phyloP scores from a whole-genome alignment of 1,140 invertebrate genomes.

The Drosophila leontia region DNA sequence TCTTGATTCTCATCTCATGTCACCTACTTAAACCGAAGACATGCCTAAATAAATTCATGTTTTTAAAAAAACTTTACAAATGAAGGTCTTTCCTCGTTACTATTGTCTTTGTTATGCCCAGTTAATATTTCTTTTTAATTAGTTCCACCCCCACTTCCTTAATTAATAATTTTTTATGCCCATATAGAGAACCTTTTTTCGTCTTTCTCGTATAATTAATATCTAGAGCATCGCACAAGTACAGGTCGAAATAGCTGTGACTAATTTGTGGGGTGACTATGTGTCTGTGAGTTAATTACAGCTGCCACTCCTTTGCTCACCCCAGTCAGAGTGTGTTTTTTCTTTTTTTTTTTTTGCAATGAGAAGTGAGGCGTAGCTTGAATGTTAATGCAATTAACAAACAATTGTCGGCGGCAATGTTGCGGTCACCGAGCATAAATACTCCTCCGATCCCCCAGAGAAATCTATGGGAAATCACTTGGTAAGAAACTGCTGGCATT shows the following conservation, averaged over 20 bases:
- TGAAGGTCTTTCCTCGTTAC: too few species aligned
- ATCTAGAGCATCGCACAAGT: neutral
- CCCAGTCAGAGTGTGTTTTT: neutral
- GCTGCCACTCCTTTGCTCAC: constrained; percentile 6
- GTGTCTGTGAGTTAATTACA: constrained; percentile 48
- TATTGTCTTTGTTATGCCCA: neutral
- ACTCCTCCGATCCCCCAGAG: constrained; percentile 23
- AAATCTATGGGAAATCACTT: constrained; percentile 12
- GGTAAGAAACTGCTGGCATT: neutral
- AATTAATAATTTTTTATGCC: neutral
- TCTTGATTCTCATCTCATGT: too few species aligned
- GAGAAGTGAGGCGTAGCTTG: constrained; percentile 11
- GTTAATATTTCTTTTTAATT: neutral
- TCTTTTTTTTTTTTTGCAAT: constrained; percentile 7
- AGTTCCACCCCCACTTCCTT: neutral
- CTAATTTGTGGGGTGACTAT: constrained; percentile 37
- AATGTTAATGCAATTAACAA: constrained; percentile 44
- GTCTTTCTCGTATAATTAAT: neutral
- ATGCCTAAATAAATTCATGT: too few species aligned
- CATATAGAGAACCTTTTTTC: neutral
- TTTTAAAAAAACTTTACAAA: too few species aligned
- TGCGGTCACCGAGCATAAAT: constrained; percentile 46
- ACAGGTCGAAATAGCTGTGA: constrained; percentile 29
- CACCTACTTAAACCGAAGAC: too few species aligned
- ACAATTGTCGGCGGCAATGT: constrained; percentile 28